Base-by-base conservation (phyloP, 2,888 invertebrate species). In the Athalia circularis region DNA sequence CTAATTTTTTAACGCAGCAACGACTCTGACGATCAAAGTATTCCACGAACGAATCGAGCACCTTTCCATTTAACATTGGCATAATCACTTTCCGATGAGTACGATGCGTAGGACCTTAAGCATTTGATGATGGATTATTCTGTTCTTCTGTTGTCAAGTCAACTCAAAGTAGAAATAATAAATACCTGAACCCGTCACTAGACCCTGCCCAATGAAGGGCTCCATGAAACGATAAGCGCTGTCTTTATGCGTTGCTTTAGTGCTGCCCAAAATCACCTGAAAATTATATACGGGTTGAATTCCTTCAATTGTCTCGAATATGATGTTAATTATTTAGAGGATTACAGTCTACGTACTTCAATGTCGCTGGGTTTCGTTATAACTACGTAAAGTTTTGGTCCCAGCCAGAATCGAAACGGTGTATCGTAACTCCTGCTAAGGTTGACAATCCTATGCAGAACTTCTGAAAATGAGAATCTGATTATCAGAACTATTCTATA, bases 401-500 rank as follows among this genome's bases (percentile, higher is more conserved):
- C 84, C 68, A 85, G 64, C 84, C 84, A 85, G 8, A 84, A 57
- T 5, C 84, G 83, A 77, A 81, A 80, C 0, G 82, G 81, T 13
- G 82, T 68, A 15, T 83, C 79, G 74, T 83, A 80, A 64, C 72
- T 67, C 1, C 48, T 29, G 50, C 77, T 77, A 8, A 83, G 61
- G 45, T 80, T 77, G n/a, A 62, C 50, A 7, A 85, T 67, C 50
- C 67, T 78, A 5, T 82, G 72, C 65, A 85, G 61, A 3, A 79
- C 80, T 45, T 85, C 84, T 84, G 47, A 15, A 9, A 65, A 8
- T n/a, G 13, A 65, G 11, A 65, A 4, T n/a, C 11, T 45, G 9
- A 11, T 4, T 11, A 45, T n/a, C 4, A 29, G 15, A 29, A 9
- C 54, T 54, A 54, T 54, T 54, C 54, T 11, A 54, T 54, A 54